Conservation (phyloP, 1,140 invertebrate species). For the Pogonomyrmex barbatus region DNA sequence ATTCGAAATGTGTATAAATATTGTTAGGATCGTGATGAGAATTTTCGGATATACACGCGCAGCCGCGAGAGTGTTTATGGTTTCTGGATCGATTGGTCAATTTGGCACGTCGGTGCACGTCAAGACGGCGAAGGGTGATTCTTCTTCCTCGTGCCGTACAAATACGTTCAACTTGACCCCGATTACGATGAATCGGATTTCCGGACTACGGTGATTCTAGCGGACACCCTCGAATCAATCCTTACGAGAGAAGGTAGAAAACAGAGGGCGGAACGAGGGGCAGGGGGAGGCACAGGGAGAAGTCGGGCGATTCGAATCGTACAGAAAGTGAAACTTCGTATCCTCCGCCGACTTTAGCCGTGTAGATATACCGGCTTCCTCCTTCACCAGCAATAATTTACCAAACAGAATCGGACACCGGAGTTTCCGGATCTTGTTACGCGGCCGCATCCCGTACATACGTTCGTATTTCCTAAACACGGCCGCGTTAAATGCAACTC, state of each 20-base stretch:
- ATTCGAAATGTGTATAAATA: not conserved
- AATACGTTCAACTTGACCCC: constrained; percentile 76
- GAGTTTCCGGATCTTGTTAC: constrained; percentile 50
- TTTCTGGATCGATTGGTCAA: constrained; percentile 27
- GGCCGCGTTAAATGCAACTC: constrained; percentile 33
- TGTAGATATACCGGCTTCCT: constrained; percentile 48
- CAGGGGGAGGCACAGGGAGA: not conserved
- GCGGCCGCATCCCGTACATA: constrained; percentile 9
- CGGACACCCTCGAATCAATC: constrained; percentile 71
- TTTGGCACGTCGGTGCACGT: constrained; percentile 67
- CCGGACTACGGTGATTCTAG: constrained; percentile 69
- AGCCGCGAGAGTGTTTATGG: constrained; percentile 48
- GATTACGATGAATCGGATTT: constrained; percentile 74
- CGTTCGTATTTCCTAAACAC: constrained; percentile 58
- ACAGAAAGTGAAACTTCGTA: constrained; percentile 67
- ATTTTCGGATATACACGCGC: constrained; percentile 1
- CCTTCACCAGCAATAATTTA: constrained; percentile 34
- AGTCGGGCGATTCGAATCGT: constrained; percentile 61
- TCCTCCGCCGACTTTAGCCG: constrained; percentile 43
- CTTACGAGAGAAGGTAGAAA: constrained; percentile 29
- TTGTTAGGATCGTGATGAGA: not conserved
- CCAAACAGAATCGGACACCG: constrained; percentile 60
- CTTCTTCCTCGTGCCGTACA: constrained; percentile 72
- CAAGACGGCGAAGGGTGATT: constrained; percentile 64
- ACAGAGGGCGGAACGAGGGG: not conserved